Conservation (phyloP, 2,888 invertebrate genomes). For the Xanthorhoe designata region DNA sequence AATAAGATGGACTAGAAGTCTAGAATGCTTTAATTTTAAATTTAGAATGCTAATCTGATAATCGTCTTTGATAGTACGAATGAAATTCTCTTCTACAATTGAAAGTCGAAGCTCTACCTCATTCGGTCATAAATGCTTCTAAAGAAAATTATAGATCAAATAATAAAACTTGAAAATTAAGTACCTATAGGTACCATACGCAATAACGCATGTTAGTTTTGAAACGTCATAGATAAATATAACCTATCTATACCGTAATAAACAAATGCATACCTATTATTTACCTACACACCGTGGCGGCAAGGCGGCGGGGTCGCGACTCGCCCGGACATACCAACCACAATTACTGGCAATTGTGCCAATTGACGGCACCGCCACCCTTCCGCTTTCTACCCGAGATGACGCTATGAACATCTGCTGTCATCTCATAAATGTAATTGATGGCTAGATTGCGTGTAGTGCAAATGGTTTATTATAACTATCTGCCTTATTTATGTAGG, state of each 20-base stretch:
- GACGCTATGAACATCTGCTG: constrained; percentile 69
- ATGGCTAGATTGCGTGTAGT: constrained; percentile 43
- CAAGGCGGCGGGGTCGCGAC: constrained; percentile 43
- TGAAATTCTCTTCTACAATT: no score
- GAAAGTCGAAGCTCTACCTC: no score
- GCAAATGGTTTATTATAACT: constrained; percentile 24
- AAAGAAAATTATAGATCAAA: no score
- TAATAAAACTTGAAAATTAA: no score
- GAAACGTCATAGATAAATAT: background rate
- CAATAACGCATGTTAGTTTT: background rate
- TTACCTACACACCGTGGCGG: constrained; percentile 21
- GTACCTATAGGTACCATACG: no score
- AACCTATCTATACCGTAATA: background rate
- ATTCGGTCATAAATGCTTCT: no score
- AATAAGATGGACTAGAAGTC: no score
- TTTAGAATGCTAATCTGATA: no score
- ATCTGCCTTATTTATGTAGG: no score
- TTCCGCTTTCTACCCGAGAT: constrained; percentile 78
- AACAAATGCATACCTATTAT: background rate
- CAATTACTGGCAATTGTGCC: constrained; percentile 85
- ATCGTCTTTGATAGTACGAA: no score
- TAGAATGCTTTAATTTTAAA: no score
- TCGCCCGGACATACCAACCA: constrained; percentile 82
- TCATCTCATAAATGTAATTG: constrained; percentile 47
- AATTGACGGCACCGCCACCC: constrained; percentile 82